phyloP scores from a whole-genome alignment of 1,140 invertebrate species.

The Cyclargus thomasi region DNA sequence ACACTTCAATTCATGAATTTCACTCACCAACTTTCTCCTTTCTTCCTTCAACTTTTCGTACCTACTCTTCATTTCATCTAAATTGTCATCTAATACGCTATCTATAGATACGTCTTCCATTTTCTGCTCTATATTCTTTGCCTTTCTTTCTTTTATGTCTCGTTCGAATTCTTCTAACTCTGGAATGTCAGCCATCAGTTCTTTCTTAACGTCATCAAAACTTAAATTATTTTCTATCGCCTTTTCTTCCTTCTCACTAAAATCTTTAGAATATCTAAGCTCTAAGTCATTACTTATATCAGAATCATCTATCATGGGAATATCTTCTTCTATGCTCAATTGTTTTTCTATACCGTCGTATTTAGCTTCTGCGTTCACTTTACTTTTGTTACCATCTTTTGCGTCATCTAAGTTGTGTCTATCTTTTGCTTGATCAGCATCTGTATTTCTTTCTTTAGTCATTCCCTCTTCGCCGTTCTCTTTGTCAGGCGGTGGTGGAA shows the following conservation, averaged over 20 bases:
- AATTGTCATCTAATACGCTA: slow-evolving; percentile 55
- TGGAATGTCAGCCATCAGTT: slow-evolving; percentile 72
- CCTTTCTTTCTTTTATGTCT: slow-evolving; percentile 60
- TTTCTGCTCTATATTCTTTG: slow-evolving; percentile 56
- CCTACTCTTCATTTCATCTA: slow-evolving; percentile 66
- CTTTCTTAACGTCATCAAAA: slow-evolving; percentile 71
- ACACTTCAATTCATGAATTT: slow-evolving; percentile 81
- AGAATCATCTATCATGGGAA: slow-evolving; percentile 73
- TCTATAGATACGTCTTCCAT: slow-evolving; percentile 61
- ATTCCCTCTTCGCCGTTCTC: slow-evolving; percentile 34
- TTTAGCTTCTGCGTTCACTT: slow-evolving; percentile 16
- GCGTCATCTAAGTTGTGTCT: too few species aligned
- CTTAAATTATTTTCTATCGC: slow-evolving; percentile 54
- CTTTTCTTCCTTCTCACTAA: slow-evolving; percentile 45
- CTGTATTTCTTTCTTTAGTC: background rate
- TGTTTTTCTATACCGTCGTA: slow-evolving; percentile 67
- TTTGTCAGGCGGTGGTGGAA: slow-evolving; percentile 60
- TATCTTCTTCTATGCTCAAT: slow-evolving; percentile 71
- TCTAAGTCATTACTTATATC: slow-evolving; percentile 67
- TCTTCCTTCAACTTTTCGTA: slow-evolving; percentile 75
- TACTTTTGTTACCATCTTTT: too few species aligned
- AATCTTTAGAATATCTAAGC: slow-evolving; percentile 64
- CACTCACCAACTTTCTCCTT: slow-evolving; percentile 74
- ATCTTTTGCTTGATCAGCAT: too few species aligned
- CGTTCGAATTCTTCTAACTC: slow-evolving; percentile 70